Conservation (phyloP, 1,140 invertebrate species). For the Bombus balteatus region DNA sequence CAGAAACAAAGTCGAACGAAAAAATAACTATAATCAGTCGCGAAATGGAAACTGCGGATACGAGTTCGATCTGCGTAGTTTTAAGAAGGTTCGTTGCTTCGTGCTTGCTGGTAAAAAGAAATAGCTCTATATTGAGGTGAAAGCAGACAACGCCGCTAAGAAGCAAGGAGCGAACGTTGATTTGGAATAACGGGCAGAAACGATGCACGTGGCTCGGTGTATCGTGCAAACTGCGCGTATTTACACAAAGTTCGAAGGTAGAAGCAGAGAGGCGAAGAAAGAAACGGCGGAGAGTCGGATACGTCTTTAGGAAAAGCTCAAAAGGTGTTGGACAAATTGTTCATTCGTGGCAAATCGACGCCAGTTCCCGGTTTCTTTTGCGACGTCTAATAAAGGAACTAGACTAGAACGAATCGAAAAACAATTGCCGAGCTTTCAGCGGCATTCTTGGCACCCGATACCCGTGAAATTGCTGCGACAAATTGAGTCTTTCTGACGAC, state of each 20-base stretch:
- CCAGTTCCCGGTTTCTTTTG: neutral
- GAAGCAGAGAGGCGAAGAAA: neutral
- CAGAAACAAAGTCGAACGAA: too few relatives aligned
- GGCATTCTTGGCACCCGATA: slow-evolving; percentile 64
- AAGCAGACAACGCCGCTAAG: neutral
- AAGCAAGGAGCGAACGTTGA: neutral
- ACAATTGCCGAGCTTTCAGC: slow-evolving; percentile 55
- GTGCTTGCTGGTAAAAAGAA: neutral
- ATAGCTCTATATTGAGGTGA: neutral
- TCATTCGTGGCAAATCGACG: slow-evolving; percentile 23
- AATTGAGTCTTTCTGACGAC: slow-evolving; percentile 61
- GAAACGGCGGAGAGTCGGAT: neutral
- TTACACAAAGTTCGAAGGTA: neutral
- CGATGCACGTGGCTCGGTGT: neutral
- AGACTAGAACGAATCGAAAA: slow-evolving; percentile 51
- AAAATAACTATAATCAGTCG: neutral
- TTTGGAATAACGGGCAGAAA: too few relatives aligned
- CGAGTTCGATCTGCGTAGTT: too few relatives aligned
- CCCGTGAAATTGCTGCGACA: slow-evolving; percentile 66
- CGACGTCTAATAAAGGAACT: slow-evolving; percentile 57
- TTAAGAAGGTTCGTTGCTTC: neutral
- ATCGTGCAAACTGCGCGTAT: neutral
- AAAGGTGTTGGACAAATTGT: slow-evolving; percentile 28
- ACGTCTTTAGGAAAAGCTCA: slow-evolving; percentile 1
- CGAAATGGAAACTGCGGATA: neutral